Evolutionary conservation across 2,113 vertebrate genomes (phyloP).

Genomic region (Calidris pugnax): DNA sequence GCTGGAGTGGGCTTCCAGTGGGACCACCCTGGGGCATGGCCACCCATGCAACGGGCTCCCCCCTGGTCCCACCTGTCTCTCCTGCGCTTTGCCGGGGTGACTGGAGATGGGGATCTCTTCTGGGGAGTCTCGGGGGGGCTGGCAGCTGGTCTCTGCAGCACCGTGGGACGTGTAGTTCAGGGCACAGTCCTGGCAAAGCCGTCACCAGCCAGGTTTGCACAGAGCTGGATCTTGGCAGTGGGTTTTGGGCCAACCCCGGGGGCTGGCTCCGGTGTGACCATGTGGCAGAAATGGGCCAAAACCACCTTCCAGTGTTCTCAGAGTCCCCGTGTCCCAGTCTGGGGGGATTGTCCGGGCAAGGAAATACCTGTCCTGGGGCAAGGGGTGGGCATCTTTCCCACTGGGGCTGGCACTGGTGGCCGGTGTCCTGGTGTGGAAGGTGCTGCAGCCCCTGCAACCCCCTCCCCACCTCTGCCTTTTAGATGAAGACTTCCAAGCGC

Average conservation of each 20-base stretch:
- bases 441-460: neutral
- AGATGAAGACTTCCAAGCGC: slow-evolving; percentile 85
- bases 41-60: rapidly evolving
- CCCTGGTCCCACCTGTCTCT: neutral
- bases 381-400: neutral
- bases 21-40: neutral
- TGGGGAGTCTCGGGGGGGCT: neutral
- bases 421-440: rapidly evolving
- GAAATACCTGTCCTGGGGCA: neutral
- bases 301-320: neutral
- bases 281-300: neutral
- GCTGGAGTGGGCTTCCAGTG: neutral
- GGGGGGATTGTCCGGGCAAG: neutral
- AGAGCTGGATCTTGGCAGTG: neutral
- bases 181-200: neutral
- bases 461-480: neutral
- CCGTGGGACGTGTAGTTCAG: rapidly evolving
- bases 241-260: neutral
- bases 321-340: rapidly evolving
- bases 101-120: neutral
- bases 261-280: neutral
- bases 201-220: neutral
- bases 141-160: neutral
- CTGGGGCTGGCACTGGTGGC: neutral
- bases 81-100: neutral